Percentiles rank a stretch among this genome's conserved stretches.
Conservation (phyloP, 2,797 vertebrate genomes). For the Schizopygopsis pylzovi region DNA sequence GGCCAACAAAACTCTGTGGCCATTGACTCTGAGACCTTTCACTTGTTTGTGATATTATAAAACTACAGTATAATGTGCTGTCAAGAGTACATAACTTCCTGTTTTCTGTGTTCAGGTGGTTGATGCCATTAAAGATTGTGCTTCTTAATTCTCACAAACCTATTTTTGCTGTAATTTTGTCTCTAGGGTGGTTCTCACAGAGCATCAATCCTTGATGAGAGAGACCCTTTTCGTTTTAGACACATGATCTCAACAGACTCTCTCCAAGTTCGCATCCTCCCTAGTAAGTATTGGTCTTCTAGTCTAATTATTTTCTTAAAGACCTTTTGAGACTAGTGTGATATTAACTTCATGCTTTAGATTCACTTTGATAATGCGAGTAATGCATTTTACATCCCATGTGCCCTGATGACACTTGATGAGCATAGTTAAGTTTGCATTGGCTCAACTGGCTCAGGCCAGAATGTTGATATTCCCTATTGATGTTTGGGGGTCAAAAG, state of each 20-base stretch:
- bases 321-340: not conserved
- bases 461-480: conserved; percentile 23
- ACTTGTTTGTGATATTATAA: not conserved
- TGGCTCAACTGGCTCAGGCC: not conserved
- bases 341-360: not conserved
- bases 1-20: conserved; percentile 3
- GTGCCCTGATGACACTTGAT: not conserved
- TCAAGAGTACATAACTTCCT: not conserved
- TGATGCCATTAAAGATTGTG: not conserved
- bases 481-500: not conserved
- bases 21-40: not conserved
- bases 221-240: conserved; percentile 92
- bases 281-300: conserved; percentile 74
- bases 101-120: not conserved
- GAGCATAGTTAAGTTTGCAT: not conserved
- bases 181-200: conserved; percentile 88
- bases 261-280: conserved; percentile 87
- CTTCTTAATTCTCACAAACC: not conserved
- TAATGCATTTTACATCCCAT: not conserved
- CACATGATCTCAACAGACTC: conserved; percentile 95
- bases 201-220: conserved; percentile 87
- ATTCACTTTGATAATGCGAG: not conserved
- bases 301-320: not conserved
- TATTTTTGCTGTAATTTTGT: conserved; percentile 5
- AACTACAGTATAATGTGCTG: not conserved